These are phyloP conservation scores for Platypus cylindrus DNA, from an alignment of 2,888 invertebrate genomes.

Conservation along the genomic window DNA sequence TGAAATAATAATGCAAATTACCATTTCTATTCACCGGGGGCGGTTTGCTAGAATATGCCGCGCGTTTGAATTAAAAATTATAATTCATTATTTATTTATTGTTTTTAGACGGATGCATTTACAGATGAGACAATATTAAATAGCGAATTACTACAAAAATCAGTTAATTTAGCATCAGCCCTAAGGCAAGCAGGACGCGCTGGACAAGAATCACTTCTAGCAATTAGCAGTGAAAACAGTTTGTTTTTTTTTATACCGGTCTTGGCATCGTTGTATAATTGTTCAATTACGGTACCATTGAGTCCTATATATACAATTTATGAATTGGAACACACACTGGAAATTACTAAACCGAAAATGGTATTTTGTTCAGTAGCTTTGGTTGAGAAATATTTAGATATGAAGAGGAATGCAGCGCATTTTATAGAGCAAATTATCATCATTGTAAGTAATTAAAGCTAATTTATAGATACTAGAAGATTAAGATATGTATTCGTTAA, in stretches of 20 bases:
- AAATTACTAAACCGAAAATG: conserved; percentile 55
- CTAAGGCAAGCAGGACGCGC: conserved; percentile 4
- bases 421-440: too few species aligned
- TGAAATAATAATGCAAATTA: neutral
- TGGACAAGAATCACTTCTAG: conserved; percentile 8
- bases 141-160: conserved; percentile 7
- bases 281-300: conserved; percentile 8
- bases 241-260: conserved; percentile 9
- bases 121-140: conserved; percentile 6
- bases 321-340: conserved; percentile 55
- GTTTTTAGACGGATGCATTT: conserved; percentile 11
- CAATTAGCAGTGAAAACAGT: conserved; percentile 13
- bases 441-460: too few species aligned
- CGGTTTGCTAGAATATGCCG: too few species aligned
- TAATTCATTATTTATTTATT: neutral
- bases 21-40: too few species aligned
- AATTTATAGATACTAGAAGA: too few species aligned
- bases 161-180: conserved; percentile 7
- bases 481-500: too few species aligned
- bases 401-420: too few species aligned
- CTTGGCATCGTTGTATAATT: conserved; percentile 9
- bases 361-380: conserved; percentile 53
- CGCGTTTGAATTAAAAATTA: neutral
- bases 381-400: conserved; percentile 42
- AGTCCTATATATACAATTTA: conserved; percentile 10